A percentile compares a stretch with the other conserved stretches of the same genome.
Evolutionary conservation across 2,888 invertebrate species (phyloP).

Genomic region (Mesochorus sp.): DNA sequence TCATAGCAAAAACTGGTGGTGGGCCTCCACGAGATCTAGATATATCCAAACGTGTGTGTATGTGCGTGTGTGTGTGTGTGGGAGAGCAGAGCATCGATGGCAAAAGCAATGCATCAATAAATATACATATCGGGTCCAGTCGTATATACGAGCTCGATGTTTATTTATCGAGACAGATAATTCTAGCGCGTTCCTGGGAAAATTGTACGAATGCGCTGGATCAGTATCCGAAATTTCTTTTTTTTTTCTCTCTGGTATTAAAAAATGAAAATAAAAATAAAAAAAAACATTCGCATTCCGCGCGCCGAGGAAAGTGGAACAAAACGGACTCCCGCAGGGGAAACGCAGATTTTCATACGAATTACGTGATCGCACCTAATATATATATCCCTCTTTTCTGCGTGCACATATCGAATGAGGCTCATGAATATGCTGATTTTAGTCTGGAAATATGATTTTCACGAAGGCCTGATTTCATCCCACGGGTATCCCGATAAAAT

Average conservation of each 20-base stretch:
- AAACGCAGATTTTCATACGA: no score
- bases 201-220: constrained; percentile 47
- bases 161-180: constrained; percentile 60
- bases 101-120: constrained; percentile 60
- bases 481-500: no score
- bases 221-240: neutral
- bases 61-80: constrained; percentile 2
- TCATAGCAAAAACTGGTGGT: neutral
- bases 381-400: no score
- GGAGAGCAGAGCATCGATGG: constrained; percentile 31
- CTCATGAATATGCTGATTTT: no score
- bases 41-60: neutral
- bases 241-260: no score
- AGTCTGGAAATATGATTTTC: no score
- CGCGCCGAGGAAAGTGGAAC: neutral
- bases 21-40: constrained; percentile 1
- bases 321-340: no score
- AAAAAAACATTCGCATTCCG: neutral
- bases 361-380: no score
- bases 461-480: no score
- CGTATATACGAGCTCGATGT: constrained; percentile 31
- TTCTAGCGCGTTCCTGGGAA: constrained; percentile 35
- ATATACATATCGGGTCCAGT: constrained; percentile 52
- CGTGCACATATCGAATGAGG: no score
- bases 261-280: no score